Percentiles rank a stretch among this genome's conserved stretches.
Evolutionary conservation across 2,113 vertebrate species (phyloP).

Genomic region (Lophochroa leadbeateri): DNA sequence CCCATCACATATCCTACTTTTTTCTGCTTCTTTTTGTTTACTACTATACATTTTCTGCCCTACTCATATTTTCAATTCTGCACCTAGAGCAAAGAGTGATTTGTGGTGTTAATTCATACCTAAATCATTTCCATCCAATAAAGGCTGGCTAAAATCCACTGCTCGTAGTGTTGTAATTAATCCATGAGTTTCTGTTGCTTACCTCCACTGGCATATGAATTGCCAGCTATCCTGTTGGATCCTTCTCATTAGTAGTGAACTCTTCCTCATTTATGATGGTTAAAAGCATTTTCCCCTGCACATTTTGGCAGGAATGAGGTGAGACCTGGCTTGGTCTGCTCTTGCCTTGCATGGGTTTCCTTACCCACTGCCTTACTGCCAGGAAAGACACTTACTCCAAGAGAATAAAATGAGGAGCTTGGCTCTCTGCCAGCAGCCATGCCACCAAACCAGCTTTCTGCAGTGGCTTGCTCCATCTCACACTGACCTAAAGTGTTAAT

Average conservation of each 20-base stretch:
- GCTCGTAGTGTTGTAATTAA: not conserved
- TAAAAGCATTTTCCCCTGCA: not conserved
- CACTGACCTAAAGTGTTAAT: not conserved
- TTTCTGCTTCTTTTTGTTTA: not conserved
- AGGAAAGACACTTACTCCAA: not conserved
- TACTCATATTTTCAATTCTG: not conserved
- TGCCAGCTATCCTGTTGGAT: not conserved
- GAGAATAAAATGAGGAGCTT: not conserved
- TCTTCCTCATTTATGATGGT: not conserved
- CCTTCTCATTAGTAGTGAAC: not conserved
- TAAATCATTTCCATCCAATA: not conserved
- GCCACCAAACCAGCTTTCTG: not conserved
- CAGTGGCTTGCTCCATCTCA: not conserved
- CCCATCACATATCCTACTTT: not conserved
- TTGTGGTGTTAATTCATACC: not conserved
- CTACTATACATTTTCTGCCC: not conserved
- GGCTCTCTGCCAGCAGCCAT: accelerated
- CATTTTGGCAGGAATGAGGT: not conserved
- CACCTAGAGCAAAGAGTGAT: not conserved
- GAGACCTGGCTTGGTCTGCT: not conserved
- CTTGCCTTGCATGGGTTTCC: not conserved
- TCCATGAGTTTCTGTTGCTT: not conserved
- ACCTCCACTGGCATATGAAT: not conserved
- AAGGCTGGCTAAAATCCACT: not conserved
- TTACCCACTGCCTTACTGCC: not conserved